Evolutionary conservation across 2,797 vertebrate genomes (phyloP).

Genomic region (Hypotaenidia okinawae): DNA sequence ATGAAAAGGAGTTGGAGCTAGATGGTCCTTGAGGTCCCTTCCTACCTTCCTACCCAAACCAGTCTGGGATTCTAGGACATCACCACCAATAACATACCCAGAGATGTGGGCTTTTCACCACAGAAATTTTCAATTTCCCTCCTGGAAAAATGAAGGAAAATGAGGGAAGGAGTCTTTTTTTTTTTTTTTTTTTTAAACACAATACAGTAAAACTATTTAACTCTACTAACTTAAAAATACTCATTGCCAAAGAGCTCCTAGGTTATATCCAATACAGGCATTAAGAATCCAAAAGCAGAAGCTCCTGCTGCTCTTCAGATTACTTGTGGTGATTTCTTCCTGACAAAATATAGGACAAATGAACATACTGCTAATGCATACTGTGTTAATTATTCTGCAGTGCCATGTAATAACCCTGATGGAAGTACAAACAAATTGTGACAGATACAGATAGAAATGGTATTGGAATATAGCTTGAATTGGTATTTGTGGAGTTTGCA

Average conservation of each 20-base stretch:
- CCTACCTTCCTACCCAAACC: no score
- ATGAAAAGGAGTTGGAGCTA: no score
- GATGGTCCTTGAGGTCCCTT: no score
- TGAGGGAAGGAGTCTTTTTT: background rate
- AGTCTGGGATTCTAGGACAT: background rate
- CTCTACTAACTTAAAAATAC: background rate
- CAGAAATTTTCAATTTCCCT: background rate
- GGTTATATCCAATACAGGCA: background rate
- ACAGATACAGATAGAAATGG: background rate
- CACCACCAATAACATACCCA: background rate
- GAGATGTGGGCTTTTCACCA: background rate
- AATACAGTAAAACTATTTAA: background rate
- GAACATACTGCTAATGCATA: slow-evolving; percentile 44
- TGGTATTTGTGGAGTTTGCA: background rate
- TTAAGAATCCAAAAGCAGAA: slow-evolving; percentile 14
- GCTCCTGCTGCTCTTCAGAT: background rate
- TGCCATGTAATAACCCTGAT: background rate
- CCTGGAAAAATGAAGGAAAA: background rate
- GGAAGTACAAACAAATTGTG: background rate
- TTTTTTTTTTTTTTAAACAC: background rate
- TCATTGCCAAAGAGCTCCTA: background rate
- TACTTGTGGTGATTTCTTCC: background rate
- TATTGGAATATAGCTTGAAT: background rate
- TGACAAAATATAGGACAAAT: slow-evolving; percentile 30
- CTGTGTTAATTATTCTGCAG: slow-evolving; percentile 24